Evolutionary conservation across 2,113 vertebrate species (phyloP).

Genomic region (Proteles cristata): DNA sequence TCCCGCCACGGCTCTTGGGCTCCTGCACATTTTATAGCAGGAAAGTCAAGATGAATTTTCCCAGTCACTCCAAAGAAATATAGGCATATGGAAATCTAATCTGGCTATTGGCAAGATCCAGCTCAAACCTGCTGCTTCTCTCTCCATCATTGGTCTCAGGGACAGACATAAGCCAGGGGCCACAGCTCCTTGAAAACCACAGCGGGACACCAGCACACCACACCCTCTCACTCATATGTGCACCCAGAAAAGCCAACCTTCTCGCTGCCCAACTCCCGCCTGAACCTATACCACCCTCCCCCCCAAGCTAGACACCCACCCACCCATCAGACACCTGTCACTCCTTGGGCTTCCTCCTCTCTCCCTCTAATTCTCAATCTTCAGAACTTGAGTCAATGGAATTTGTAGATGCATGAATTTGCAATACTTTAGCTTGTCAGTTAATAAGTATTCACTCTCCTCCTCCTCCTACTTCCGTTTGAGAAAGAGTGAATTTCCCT

Average conservation of each 20-base stretch:
- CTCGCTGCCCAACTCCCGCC: not conserved
- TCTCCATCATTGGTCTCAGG: not conserved
- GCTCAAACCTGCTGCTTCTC: not conserved
- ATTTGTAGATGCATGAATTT: not conserved
- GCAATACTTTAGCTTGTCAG: not conserved
- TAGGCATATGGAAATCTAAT: not conserved
- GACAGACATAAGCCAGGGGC: not conserved
- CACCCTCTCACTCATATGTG: too few species aligned
- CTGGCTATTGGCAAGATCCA: not conserved
- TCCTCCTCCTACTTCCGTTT: not conserved
- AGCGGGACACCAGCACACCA: not conserved
- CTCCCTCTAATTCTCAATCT: not conserved
- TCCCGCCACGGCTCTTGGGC: not conserved
- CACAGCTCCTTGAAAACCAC: not conserved
- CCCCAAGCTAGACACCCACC: not conserved
- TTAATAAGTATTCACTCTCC: not conserved
- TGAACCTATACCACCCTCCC: not conserved
- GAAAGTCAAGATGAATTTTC: not conserved
- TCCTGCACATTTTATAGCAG: not conserved
- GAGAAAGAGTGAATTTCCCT: not conserved
- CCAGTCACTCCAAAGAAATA: not conserved
- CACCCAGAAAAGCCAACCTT: not conserved
- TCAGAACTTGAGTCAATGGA: not conserved
- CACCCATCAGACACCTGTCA: not conserved
- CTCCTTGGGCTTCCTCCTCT: not conserved